Evolutionary conservation across 2,888 invertebrate genomes (phyloP), one percentile per base, ranked within the genome.

Genomic region (Eupsilia transversa): DNA sequence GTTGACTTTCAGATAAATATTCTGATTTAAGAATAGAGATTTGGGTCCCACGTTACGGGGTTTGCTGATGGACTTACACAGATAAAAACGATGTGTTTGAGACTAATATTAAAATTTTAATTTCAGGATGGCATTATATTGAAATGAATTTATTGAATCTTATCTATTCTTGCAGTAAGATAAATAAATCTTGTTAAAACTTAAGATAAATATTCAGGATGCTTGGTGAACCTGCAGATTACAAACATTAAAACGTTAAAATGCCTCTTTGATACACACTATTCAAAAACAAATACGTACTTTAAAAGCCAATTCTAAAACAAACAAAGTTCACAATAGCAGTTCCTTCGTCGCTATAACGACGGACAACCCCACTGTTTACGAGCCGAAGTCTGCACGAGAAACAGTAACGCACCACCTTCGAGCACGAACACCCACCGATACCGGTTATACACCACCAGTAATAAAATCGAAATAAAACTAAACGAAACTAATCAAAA

Each of bases 321-420:
- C 85, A 90, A 88, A 93, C 88, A 86, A 86, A 91, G 89, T 80
- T 77, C 92, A 89, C 91, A 92, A 94, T 92, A 95, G 94, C 95
- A 93, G 94, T 96, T 96, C 95, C 96, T 96, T 95, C 94, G 96
- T 96, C 95, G 95, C 96, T 95, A 96, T 96, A 96, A 96, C 96
- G 93, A 96, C 96, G 94, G 91, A 93, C 94, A 94, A 92, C 96
- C 96, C 96, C 95, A 95, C 95, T 94, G 95, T 96, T 96, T 95
- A 95, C 95, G 95, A 94, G 92, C 93, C 94, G 92, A 95, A 95
- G 92, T 94, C 93, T 94, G 94, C 96, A 95, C 95, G 95, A 94
- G 94, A 93, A 94, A 92, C 94, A 96, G 96, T 96, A 96, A 95
- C 95, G 95, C 94, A 96, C 96, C 95, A 95, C 93, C 96, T 92